phyloP scores from a whole-genome alignment of 1,140 invertebrate genomes.

The Diplogasteroides magnus region DNA sequence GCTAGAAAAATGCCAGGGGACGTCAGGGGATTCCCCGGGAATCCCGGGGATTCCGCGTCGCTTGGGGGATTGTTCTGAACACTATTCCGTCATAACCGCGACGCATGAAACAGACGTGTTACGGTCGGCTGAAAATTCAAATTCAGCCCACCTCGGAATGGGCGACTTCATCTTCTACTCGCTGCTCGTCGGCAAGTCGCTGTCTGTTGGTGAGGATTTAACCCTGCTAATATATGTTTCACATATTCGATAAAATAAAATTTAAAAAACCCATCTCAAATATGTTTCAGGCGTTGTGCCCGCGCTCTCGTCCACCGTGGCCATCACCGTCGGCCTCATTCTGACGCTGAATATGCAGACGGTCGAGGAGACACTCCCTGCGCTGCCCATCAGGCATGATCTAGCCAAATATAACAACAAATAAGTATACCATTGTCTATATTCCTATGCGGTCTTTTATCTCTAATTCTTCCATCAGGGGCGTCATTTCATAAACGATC shows the following conservation, averaged over 20 bases:
- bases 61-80: too few relatives aligned
- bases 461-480: too few relatives aligned
- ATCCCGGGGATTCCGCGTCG: too few relatives aligned
- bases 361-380: not conserved
- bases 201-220: not conserved
- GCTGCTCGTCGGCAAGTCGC: not conserved
- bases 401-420: not conserved
- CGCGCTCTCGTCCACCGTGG: not conserved
- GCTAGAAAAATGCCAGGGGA: too few relatives aligned
- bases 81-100: too few relatives aligned
- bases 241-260: too few relatives aligned
- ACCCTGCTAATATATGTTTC: not conserved
- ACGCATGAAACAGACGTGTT: too few relatives aligned
- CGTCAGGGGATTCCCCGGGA: too few relatives aligned
- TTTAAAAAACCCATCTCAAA: not conserved
- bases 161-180: constrained; percentile 1
- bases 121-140: not conserved
- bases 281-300: not conserved
- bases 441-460: too few relatives aligned
- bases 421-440: not conserved
- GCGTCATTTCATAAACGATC: too few relatives aligned
- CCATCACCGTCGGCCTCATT: not conserved
- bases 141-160: not conserved
- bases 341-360: not conserved
- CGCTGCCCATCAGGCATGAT: not conserved